Evolutionary conservation across 2,888 invertebrate genomes (phyloP).

Genomic region (Epicampocera succincta): DNA sequence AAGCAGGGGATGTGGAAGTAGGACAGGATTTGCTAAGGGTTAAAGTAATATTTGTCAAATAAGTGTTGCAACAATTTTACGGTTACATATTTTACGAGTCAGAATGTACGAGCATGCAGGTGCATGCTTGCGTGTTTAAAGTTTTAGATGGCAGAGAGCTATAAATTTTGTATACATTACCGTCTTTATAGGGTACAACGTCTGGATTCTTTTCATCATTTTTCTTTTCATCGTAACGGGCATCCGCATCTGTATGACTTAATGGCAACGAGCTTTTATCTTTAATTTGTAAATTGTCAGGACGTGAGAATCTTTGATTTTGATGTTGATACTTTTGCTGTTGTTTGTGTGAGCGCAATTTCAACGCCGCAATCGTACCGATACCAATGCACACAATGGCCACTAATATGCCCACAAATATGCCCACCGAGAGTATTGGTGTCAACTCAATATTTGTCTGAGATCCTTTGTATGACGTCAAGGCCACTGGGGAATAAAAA

Average conservation of each 20-base stretch:
- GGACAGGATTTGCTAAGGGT: slow-evolving; percentile 54
- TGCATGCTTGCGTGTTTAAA: too few species aligned
- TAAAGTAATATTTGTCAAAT: slow-evolving; percentile 64
- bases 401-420: slow-evolving; percentile 81
- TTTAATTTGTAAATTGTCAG: slow-evolving; percentile 85
- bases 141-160: neutral
- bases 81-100: neutral
- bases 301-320: slow-evolving; percentile 83
- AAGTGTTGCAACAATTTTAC: slow-evolving; percentile 36
- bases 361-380: slow-evolving; percentile 81
- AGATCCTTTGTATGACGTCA: slow-evolving; percentile 82
- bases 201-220: slow-evolving; percentile 93
- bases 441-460: slow-evolving; percentile 83
- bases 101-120: neutral
- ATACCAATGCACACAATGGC: slow-evolving; percentile 81
- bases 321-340: slow-evolving; percentile 81
- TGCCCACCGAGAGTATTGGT: slow-evolving; percentile 82
- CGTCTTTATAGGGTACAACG: slow-evolving; percentile 93
- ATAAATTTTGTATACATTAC: slow-evolving; percentile 82
- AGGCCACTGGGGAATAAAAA: slow-evolving; percentile 76
- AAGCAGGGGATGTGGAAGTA: slow-evolving; percentile 15
- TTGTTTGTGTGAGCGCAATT: slow-evolving; percentile 81
- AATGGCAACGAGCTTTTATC: slow-evolving; percentile 87
- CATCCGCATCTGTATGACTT: slow-evolving; percentile 87
- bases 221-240: slow-evolving; percentile 76